Conservation (phyloP, 2,797 vertebrate genomes). For the Darevskia nairensis region DNA sequence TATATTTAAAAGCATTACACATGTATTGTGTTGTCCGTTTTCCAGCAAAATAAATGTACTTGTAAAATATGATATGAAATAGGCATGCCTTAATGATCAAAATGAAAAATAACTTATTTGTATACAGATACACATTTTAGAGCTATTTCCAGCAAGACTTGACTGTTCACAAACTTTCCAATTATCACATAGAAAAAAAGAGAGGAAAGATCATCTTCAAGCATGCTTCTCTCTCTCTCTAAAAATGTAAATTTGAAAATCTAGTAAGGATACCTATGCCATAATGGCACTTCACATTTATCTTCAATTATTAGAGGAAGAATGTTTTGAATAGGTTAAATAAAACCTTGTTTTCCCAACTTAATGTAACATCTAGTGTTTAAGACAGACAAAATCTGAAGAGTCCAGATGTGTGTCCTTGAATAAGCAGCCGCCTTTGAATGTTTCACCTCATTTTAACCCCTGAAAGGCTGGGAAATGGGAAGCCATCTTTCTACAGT, state of each 20-base stretch:
- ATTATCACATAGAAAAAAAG: background rate
- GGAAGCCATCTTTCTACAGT: constrained; percentile 30
- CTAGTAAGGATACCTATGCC: constrained; percentile 38
- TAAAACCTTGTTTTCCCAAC: constrained; percentile 19
- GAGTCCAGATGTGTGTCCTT: constrained; percentile 43
- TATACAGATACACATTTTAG: background rate
- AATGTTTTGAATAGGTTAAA: background rate
- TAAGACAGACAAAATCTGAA: constrained; percentile 47
- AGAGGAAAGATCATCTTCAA: background rate
- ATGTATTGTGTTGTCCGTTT: background rate
- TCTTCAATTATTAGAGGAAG: background rate
- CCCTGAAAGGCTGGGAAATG: constrained; percentile 39
- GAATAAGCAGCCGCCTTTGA: constrained; percentile 42
- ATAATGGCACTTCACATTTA: constrained; percentile 53
- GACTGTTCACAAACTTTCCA: constrained; percentile 32
- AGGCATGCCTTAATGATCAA: background rate
- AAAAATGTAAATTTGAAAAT: constrained; percentile 39
- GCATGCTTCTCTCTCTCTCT: background rate
- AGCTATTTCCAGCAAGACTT: background rate
- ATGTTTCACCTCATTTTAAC: constrained; percentile 42
- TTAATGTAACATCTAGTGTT: constrained; percentile 28
- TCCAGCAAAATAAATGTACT: background rate
- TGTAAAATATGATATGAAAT: background rate
- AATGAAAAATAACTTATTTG: background rate
- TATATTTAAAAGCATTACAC: background rate